Conservation (phyloP, 2,888 invertebrate genomes). For the Polydesmus complanatus region DNA sequence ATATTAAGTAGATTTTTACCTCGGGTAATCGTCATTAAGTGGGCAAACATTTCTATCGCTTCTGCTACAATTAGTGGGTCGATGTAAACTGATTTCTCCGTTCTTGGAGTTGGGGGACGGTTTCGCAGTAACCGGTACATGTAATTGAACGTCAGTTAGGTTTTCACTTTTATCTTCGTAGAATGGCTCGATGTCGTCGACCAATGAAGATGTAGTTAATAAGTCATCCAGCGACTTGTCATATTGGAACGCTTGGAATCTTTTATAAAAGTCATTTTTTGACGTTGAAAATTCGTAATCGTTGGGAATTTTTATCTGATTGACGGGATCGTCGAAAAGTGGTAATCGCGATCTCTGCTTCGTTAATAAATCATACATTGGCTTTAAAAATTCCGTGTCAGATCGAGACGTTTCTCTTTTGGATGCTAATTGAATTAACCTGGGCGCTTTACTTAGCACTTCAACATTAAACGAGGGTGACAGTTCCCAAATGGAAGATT, state of each 20-base stretch:
- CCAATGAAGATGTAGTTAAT: background rate
- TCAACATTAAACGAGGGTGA: constrained; percentile 15
- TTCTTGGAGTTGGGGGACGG: too few relatives aligned
- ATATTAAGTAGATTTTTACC: background rate
- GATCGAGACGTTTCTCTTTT: background rate
- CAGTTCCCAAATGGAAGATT: constrained; percentile 10
- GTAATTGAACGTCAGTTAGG: background rate
- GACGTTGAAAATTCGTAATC: background rate
- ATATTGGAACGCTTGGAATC: background rate
- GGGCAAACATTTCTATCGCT: constrained; percentile 13
- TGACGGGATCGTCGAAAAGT: too few relatives aligned
- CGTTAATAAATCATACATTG: background rate
- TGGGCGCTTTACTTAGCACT: constrained; percentile 9
- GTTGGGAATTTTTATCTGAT: too few relatives aligned
- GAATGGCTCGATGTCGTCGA: background rate
- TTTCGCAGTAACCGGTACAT: background rate
- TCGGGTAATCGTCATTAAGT: constrained; percentile 11
- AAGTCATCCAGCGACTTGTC: too few relatives aligned
- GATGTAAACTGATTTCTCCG: background rate
- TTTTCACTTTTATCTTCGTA: background rate
- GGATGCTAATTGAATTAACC: constrained; percentile 4
- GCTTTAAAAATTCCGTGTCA: background rate
- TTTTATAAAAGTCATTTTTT: background rate
- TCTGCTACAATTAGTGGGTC: constrained; percentile 9
- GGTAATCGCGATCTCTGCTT: too few relatives aligned